Evolutionary conservation across 2,797 vertebrate genomes (phyloP).

Genomic region (Gymnothorax javanicus): DNA sequence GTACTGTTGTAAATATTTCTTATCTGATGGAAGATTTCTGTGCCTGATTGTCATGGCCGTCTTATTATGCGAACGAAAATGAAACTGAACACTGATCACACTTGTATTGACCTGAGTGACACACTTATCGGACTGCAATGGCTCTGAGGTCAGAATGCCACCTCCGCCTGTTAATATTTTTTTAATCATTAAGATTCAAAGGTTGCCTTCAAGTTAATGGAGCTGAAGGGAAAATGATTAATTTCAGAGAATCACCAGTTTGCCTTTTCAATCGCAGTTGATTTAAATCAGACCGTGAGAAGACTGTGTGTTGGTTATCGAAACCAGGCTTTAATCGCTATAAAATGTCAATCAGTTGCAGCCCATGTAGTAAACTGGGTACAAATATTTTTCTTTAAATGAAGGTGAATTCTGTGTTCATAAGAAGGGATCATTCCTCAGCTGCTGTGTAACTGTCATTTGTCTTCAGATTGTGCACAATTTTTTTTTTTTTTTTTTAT

Average conservation of each 20-base stretch:
- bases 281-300: not conserved
- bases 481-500: not conserved
- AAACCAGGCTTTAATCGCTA: not conserved
- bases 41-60: slow-evolving; percentile 1
- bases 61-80: not conserved
- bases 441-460: not conserved
- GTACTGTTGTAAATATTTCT: slow-evolving; percentile 6
- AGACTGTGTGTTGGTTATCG: not conserved
- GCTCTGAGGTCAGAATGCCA: not conserved
- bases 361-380: not conserved
- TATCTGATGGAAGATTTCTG: not conserved
- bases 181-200: slow-evolving; percentile 27
- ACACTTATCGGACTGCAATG: not conserved
- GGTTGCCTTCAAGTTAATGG: not conserved
- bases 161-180: not conserved
- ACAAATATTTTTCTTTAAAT: not conserved
- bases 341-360: not conserved
- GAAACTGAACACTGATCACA: not conserved
- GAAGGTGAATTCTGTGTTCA: not conserved
- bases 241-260: slow-evolving; percentile 17
- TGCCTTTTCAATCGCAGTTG: slow-evolving; percentile 22
- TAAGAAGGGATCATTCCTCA: not conserved
- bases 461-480: not conserved
- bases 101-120: not conserved
- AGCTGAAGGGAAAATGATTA: slow-evolving; percentile 27